phyloP scores from a whole-genome alignment of 2,797 vertebrate genomes.

The Tokudaia tokunoshimensis region DNA sequence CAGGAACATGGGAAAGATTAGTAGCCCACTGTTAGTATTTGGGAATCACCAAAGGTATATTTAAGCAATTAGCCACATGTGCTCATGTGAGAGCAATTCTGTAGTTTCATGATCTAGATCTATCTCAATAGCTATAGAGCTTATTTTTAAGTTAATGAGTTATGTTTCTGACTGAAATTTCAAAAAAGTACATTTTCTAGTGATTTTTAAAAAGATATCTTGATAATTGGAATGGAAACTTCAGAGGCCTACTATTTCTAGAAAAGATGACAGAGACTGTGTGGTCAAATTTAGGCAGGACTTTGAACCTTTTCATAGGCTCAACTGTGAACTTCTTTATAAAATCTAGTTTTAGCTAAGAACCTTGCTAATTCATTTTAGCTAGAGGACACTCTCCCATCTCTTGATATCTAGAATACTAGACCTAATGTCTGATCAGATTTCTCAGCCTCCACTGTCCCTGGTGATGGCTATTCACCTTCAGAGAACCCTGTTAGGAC shows the following conservation, averaged over 20 bases:
- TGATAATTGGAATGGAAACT: background rate
- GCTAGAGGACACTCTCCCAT: background rate
- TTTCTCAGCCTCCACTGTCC: background rate
- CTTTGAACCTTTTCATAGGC: background rate
- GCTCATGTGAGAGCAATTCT: background rate
- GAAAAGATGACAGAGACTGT: background rate
- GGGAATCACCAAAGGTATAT: background rate
- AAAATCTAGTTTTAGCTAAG: background rate
- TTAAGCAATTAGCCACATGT: background rate
- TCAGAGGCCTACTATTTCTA: background rate
- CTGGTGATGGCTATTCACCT: background rate
- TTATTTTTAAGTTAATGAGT: background rate
- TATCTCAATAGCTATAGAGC: background rate
- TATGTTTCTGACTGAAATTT: constrained; percentile 47
- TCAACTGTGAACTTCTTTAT: background rate
- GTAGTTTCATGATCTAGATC: background rate
- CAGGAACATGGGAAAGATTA: background rate
- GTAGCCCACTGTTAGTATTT: background rate
- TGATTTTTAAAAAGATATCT: background rate
- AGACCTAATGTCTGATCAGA: background rate
- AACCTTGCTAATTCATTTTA: background rate
- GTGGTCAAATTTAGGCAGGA: background rate
- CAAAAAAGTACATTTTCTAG: background rate
- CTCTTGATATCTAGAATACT: background rate
- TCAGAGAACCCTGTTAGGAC: background rate